phyloP scores from a whole-genome alignment of 1,140 invertebrate genomes.

The Cotesia chilonis region DNA sequence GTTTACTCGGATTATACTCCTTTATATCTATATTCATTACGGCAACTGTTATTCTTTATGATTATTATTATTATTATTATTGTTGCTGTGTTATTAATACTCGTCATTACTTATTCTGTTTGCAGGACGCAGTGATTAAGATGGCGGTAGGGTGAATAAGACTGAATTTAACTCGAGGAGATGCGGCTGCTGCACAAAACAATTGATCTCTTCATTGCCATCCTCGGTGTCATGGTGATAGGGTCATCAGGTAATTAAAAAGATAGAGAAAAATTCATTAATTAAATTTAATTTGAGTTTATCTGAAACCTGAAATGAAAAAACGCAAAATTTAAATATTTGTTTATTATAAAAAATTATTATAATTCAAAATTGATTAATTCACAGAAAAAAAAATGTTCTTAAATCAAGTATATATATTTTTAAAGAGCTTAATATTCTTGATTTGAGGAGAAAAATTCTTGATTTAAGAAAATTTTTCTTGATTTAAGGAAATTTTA shows the following conservation, averaged over 20 bases:
- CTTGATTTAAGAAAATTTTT: too few species aligned
- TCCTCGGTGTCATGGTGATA: constrained; percentile 30
- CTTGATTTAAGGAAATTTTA: too few species aligned
- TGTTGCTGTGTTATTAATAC: not conserved
- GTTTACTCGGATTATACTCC: not conserved
- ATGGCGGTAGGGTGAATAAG: constrained; percentile 29
- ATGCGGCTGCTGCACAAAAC: constrained; percentile 31
- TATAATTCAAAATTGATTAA: too few species aligned
- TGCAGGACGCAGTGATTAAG: constrained; percentile 13
- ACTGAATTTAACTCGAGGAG: constrained; percentile 26
- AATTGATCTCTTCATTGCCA: constrained; percentile 22
- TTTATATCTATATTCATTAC: not conserved
- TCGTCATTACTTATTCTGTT: constrained; percentile 7
- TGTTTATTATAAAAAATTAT: too few species aligned
- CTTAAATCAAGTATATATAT: too few species aligned
- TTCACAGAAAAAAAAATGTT: too few species aligned
- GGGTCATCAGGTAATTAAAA: constrained; percentile 26
- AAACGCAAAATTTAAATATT: too few species aligned
- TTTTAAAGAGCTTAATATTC: too few species aligned
- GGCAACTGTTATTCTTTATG: not conserved
- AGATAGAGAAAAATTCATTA: too few species aligned
- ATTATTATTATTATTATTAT: not conserved
- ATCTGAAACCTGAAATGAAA: too few species aligned
- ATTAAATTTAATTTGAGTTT: too few species aligned
- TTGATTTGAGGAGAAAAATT: too few species aligned